A percentile compares a stretch with the other conserved stretches of the same genome.
phyloP scores from a whole-genome alignment of 1,140 invertebrate species.

The Lethrus apterus region DNA sequence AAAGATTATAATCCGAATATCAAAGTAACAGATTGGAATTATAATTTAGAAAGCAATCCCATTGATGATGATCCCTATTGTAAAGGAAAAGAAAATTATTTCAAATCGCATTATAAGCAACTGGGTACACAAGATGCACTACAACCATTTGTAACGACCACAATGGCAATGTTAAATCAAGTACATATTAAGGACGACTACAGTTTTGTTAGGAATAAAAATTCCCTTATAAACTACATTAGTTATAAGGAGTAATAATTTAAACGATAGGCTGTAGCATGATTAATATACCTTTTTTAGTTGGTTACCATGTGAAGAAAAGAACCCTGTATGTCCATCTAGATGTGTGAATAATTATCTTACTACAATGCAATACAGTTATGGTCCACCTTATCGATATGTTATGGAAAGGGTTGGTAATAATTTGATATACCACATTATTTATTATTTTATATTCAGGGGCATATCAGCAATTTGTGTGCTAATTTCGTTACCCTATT shows the following conservation, averaged over 20 bases:
- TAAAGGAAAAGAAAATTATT: slow-evolving; percentile 41
- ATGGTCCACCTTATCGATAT: slow-evolving; percentile 25
- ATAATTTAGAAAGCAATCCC: slow-evolving; percentile 36
- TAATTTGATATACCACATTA: slow-evolving; percentile 9
- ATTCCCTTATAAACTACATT: slow-evolving; percentile 25
- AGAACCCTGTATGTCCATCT: slow-evolving; percentile 15
- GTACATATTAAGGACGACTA: slow-evolving; percentile 25
- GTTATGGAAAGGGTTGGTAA: slow-evolving; percentile 27
- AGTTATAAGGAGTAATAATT: slow-evolving; percentile 20
- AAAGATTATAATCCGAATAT: slow-evolving; percentile 40
- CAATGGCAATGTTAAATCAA: slow-evolving; percentile 40
- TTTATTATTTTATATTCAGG: background rate
- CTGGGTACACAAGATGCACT: slow-evolving; percentile 38
- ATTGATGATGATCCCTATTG: slow-evolving; percentile 45
- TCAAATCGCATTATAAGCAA: slow-evolving; percentile 41
- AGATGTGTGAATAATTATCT: slow-evolving; percentile 20
- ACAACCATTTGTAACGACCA: slow-evolving; percentile 37
- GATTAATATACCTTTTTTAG: background rate
- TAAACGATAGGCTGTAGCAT: background rate
- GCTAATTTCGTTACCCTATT: background rate
- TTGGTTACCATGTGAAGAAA: slow-evolving; percentile 18
- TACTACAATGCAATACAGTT: slow-evolving; percentile 34
- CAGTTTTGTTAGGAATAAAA: slow-evolving; percentile 14
- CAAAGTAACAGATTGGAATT: slow-evolving; percentile 45
- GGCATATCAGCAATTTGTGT: background rate